phyloP scores from a whole-genome alignment of 1,140 invertebrate genomes.

The Carposina sasakii region DNA sequence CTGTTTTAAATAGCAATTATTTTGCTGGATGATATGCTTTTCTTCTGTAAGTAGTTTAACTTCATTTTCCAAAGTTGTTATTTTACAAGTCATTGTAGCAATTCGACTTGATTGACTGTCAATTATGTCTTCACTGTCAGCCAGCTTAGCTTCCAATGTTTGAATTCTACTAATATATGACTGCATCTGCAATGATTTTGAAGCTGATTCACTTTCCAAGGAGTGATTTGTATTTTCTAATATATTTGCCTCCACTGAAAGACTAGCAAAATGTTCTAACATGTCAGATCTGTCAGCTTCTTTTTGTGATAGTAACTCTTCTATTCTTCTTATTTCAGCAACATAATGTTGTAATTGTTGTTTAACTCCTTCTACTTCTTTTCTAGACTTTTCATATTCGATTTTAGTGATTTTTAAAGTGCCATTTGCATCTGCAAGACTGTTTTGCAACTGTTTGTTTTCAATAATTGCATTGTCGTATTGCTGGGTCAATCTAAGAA shows the following conservation, averaged over 20 bases:
- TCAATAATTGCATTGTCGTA: constrained; percentile 74
- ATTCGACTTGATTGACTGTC: constrained; percentile 60
- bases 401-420: constrained; percentile 61
- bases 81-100: constrained; percentile 54
- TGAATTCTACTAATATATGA: constrained; percentile 56
- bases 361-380: constrained; percentile 79
- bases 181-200: constrained; percentile 71
- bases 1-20: constrained; percentile 62
- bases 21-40: constrained; percentile 59
- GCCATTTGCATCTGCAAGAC: constrained; percentile 70
- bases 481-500: constrained; percentile 60
- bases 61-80: constrained; percentile 62
- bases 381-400: constrained; percentile 76
- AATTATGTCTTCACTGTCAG: constrained; percentile 59
- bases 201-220: constrained; percentile 79
- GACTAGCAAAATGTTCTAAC: constrained; percentile 80
- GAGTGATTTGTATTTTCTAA: constrained; percentile 82
- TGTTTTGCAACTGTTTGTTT: constrained; percentile 78
- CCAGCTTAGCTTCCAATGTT: constrained; percentile 51
- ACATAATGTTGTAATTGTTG: constrained; percentile 82
- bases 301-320: constrained; percentile 79
- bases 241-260: constrained; percentile 80
- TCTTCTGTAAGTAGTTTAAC: constrained; percentile 58
- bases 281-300: constrained; percentile 81
- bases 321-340: constrained; percentile 78